phyloP scores from a whole-genome alignment of 1,140 invertebrate genomes.

The Lanistes nyassanus region DNA sequence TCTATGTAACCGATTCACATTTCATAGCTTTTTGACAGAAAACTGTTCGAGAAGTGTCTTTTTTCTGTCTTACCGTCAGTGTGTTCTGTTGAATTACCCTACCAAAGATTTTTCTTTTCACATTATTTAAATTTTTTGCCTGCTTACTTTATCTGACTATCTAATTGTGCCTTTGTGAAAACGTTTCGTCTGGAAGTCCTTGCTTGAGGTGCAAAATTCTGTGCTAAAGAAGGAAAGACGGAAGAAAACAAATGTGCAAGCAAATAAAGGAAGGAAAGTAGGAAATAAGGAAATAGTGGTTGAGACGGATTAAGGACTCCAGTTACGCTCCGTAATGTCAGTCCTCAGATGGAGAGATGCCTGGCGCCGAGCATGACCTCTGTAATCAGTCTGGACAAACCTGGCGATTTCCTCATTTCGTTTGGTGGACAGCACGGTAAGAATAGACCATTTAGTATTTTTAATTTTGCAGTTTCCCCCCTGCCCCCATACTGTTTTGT shows the following conservation, averaged over 20 bases:
- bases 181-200: background rate
- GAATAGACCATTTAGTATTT: background rate
- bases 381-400: background rate
- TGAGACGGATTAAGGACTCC: too few species aligned
- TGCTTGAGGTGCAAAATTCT: background rate
- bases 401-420: constrained; percentile 15
- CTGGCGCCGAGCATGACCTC: background rate
- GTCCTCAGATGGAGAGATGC: background rate
- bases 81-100: too few species aligned
- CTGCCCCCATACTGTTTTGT: background rate
- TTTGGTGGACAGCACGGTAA: background rate
- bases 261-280: background rate
- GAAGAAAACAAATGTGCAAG: background rate
- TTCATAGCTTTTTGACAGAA: background rate
- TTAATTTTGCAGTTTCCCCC: background rate
- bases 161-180: background rate
- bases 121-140: too few species aligned
- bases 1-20: background rate
- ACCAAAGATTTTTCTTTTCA: too few species aligned
- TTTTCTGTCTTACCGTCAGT: too few species aligned
- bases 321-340: background rate
- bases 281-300: too few species aligned
- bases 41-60: too few species aligned
- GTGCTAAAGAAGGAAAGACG: background rate
- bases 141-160: too few species aligned